Base-by-base conservation (phyloP, 1,140 invertebrate genomes). In the Hyles euphorbiae region DNA sequence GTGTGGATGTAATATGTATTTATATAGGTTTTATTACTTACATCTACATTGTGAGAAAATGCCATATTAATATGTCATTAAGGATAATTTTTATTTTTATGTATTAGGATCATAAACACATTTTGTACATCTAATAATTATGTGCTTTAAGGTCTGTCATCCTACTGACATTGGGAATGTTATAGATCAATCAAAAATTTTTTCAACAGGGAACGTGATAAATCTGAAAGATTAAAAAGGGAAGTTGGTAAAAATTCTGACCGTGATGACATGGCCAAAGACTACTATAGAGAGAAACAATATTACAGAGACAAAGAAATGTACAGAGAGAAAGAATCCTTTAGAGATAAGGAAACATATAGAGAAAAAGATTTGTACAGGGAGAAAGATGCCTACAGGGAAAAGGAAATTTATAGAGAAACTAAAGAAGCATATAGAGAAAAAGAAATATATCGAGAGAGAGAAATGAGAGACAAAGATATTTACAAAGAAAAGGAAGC, bases 211-310 rank as follows among this genome's bases (percentile, higher is more conserved):
- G 85, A 87, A 58, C 81, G 83, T 56, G 85, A 86, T 67, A 88
- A 89, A 62, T 68, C 77, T 61, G 85, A 88, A 52, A 86, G 83
- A 76, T 36, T 70, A 40, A 87, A 85, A 72, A 72, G 81, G 65
- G 87, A 89, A 9, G 60, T 81, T 46, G 70, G 50, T 68, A 87
- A 88, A 68, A 83, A 79, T 67, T 50, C 76, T 57, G 85, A 87
- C 44, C 69, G 83, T 64, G 81, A 89, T 67, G 87, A 89, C 55
- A 80, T 87, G 67, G 58, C 83, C 56, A 89, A 91, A 82, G 89
- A 87, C 48, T 80, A 79, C 68, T 84, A 82, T 71, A 79, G 79
- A 72, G 88, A 86, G 75, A 83, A 87, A 66, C 89, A 91, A 75
- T 81, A 77, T 70, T 76, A 81, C 61, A 69, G 81, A 56, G 85